Conservation (phyloP, 2,113 vertebrate species). For the Dolichallabes microphthalmus region DNA sequence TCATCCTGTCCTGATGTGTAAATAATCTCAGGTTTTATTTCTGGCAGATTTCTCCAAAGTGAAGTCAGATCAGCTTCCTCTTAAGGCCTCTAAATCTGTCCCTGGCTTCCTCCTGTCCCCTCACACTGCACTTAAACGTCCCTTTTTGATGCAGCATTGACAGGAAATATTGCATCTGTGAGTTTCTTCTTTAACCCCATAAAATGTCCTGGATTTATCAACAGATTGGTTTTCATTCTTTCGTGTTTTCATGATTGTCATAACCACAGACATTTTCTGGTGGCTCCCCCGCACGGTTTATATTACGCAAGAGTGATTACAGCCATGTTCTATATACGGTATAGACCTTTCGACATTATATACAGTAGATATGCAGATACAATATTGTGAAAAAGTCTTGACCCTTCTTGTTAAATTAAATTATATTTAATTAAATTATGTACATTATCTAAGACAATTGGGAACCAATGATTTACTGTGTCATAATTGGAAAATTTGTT, state of each 20-base stretch:
- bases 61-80: constrained; percentile 7
- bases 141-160: not conserved
- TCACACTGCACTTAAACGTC: not conserved
- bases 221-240: not conserved
- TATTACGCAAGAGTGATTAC: not conserved
- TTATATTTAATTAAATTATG: too few relatives aligned
- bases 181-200: not conserved
- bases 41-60: not conserved
- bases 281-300: not conserved
- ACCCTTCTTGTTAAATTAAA: too few relatives aligned
- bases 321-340: not conserved
- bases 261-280: not conserved
- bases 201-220: not conserved
- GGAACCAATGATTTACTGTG: too few relatives aligned
- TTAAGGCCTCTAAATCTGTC: constrained; percentile 5
- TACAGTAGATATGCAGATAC: not conserved
- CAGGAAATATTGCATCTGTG: not conserved
- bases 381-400: too few relatives aligned
- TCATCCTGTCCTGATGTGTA: constrained; percentile 1
- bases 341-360: not conserved
- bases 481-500: too few relatives aligned
- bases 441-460: too few relatives aligned
- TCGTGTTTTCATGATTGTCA: too few relatives aligned
- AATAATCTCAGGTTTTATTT: constrained; percentile 18
- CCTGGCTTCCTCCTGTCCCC: not conserved